phyloP scores from a whole-genome alignment of 2,797 vertebrate species.

The Enteromius viviparus region DNA sequence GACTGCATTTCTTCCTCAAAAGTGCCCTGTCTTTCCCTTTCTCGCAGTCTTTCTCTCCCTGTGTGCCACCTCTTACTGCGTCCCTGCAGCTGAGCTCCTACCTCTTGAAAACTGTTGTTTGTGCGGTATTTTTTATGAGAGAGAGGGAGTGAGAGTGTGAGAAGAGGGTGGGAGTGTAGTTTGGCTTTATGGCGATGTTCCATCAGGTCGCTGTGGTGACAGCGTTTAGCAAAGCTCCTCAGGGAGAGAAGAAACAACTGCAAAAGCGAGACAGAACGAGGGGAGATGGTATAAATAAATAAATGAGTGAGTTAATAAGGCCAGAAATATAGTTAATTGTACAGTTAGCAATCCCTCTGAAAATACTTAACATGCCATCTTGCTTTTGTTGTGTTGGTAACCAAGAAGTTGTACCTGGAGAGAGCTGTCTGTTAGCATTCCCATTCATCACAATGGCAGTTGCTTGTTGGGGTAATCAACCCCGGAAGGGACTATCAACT shows the following conservation, averaged over 20 bases:
- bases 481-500: background rate
- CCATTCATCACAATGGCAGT: slow-evolving; percentile 1
- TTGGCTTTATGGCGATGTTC: slow-evolving; percentile 60
- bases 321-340: slow-evolving; percentile 9
- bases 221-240: slow-evolving; percentile 67
- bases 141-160: slow-evolving; percentile 24
- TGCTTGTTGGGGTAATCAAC: background rate
- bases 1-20: slow-evolving; percentile 67
- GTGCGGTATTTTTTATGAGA: slow-evolving; percentile 31
- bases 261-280: slow-evolving; percentile 40
- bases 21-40: slow-evolving; percentile 58
- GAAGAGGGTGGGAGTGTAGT: slow-evolving; percentile 39
- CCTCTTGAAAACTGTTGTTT: slow-evolving; percentile 41
- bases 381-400: slow-evolving; percentile 13
- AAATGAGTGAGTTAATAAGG: slow-evolving; percentile 41
- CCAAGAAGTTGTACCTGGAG: background rate
- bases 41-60: slow-evolving; percentile 37
- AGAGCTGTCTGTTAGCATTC: background rate
- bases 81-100: slow-evolving; percentile 46
- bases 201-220: slow-evolving; percentile 68
- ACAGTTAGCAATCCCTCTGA: background rate
- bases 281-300: slow-evolving; percentile 41
- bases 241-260: slow-evolving; percentile 50
- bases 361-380: background rate
- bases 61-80: slow-evolving; percentile 44